Base-by-base conservation (phyloP, 2,113 vertebrate species). In the Mesocricetus auratus region DNA sequence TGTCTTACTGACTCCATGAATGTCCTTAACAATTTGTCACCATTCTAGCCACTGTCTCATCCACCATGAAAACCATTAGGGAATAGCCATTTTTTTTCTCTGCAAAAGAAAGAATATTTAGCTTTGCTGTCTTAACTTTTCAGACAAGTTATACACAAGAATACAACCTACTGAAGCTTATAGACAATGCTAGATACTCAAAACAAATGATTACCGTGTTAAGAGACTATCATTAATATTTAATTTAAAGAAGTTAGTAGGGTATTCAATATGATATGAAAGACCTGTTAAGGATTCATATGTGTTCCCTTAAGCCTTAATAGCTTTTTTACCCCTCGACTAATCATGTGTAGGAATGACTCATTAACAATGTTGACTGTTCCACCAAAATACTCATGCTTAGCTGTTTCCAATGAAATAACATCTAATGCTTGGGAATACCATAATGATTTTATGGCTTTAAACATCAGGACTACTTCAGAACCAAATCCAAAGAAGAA, bases 211-310 rank as follows among this genome's bases (percentile, higher is more conserved):
- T 85, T 64, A 75, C 8, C 71, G 5, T 91, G 94, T 15, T 89
- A 96, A 93, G 81, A 60, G 68, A 36, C 22, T 89, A 90, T 74
- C 13, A 74, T 77, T 86, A 96, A 47, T 73, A 71, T 94, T 97
- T 89, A 96, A 74, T 47, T 81, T 81, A 89, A 17, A 95, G 85
- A 98, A 15, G 24, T 56, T 5, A 91, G 87, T 69, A 93, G 90
- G 95, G 36, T 50, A 95, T 60, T 64, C 5, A 74, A 62, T 36
- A 24, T 88, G 39, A 17, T 75, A 97, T 91, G 86, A 95, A 78
- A 96, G 36, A 96, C 69, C 0, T 0, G 45, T 86, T 5, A 42
- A 42, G 90, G 97, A 98, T 56, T 81, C 95, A 94, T 73, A 71
- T 31, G 2, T 66, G n/a, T 64, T 50, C 21, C 33, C 21, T 13